phyloP scores from a whole-genome alignment of 2,888 invertebrate species.

The Nipponacmea schrenckii region DNA sequence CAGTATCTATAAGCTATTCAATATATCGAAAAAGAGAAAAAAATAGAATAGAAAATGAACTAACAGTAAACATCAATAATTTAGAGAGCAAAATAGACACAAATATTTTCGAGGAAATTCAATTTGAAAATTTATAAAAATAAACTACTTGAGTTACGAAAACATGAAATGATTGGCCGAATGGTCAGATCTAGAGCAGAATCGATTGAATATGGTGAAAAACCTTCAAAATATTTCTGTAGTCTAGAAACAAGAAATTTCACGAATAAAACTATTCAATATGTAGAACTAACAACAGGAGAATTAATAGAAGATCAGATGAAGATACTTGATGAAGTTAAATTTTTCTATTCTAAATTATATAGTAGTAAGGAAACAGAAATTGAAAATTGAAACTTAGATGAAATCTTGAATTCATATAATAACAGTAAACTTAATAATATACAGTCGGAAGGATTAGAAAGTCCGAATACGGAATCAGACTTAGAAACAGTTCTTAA shows the following conservation, averaged over 20 bases:
- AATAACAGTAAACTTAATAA: background rate
- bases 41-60: background rate
- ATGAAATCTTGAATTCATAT: background rate
- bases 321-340: background rate
- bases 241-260: background rate
- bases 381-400: background rate
- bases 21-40: background rate
- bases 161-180: background rate
- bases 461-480: background rate
- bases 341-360: background rate
- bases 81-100: background rate
- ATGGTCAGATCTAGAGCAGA: background rate
- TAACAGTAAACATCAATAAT: background rate
- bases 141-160: background rate
- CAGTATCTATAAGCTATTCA: background rate
- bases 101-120: too few relatives aligned
- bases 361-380: background rate
- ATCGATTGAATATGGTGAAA: background rate
- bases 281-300: background rate
- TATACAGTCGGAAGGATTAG: background rate
- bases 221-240: conserved; percentile 3
- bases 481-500: background rate
- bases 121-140: background rate
- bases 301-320: background rate
- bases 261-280: background rate